Evolutionary conservation across 2,888 invertebrate genomes (phyloP).

Genomic region (Apotomis turbidana): DNA sequence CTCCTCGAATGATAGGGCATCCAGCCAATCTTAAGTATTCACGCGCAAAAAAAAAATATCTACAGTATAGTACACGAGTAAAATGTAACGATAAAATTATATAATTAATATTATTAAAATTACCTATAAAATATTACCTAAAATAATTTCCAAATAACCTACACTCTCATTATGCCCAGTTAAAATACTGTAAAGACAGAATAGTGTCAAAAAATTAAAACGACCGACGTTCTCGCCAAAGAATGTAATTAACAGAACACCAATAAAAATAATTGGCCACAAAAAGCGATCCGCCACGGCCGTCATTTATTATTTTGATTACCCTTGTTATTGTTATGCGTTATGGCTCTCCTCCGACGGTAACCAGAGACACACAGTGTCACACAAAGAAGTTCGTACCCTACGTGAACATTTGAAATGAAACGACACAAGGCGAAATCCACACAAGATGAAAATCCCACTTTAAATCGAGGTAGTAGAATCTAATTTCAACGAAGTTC

Average conservation of each 20-base stretch:
- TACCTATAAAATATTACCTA: neutral
- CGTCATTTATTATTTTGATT: slow-evolving; percentile 78
- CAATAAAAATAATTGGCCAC: slow-evolving; percentile 80
- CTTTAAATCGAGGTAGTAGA: neutral
- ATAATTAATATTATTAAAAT: neutral
- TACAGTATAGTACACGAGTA: too few species aligned
- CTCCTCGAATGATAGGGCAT: too few species aligned
- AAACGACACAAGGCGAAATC: neutral
- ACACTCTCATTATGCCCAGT: slow-evolving; percentile 3
- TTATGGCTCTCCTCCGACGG: slow-evolving; percentile 55
- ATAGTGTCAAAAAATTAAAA: slow-evolving; percentile 50
- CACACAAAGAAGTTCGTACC: neutral
- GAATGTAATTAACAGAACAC: slow-evolving; percentile 79
- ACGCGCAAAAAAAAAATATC: too few species aligned
- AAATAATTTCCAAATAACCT: slow-evolving; percentile 5
- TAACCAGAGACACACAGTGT: slow-evolving; percentile 26
- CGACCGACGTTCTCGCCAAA: slow-evolving; percentile 63
- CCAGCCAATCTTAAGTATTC: too few species aligned
- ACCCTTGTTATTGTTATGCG: slow-evolving; percentile 74
- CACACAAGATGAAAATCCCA: neutral
- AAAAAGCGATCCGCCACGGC: slow-evolving; percentile 72
- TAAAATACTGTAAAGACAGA: slow-evolving; percentile 40
- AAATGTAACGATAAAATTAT: too few species aligned
- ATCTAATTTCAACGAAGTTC: neutral
- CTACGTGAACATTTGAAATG: neutral